Percentiles rank a stretch among this genome's conserved stretches.
phyloP scores from a whole-genome alignment of 2,797 vertebrate species.

The Carcharodon carcharias region DNA sequence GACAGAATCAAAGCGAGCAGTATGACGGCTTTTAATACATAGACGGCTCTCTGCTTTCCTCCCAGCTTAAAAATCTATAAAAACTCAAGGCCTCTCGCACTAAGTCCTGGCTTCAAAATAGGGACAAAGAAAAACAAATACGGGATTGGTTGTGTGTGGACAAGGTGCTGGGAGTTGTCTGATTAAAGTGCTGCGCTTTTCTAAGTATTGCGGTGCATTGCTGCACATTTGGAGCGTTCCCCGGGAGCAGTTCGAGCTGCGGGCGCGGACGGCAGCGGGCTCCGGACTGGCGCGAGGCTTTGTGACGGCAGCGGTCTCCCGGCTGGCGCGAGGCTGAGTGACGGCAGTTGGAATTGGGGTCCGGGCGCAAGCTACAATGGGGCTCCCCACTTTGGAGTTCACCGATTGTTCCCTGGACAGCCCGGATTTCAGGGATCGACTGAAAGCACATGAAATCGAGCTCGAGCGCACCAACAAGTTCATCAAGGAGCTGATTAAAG shows the following conservation, averaged over 20 bases:
- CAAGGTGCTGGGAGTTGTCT: background rate
- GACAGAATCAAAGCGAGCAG: background rate
- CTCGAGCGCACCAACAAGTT: conserved; percentile 92
- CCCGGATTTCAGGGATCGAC: conserved; percentile 85
- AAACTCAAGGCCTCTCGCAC: too few relatives aligned
- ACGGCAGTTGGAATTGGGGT: background rate
- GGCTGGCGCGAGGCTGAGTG: background rate
- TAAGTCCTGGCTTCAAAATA: background rate
- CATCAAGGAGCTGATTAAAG: conserved; percentile 93
- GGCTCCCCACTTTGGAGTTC: conserved; percentile 90
- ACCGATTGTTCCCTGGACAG: conserved; percentile 92
- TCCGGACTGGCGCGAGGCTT: background rate
- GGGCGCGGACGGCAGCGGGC: background rate
- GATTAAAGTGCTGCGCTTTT: background rate
- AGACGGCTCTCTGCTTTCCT: background rate
- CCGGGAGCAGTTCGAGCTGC: background rate
- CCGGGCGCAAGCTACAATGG: conserved; percentile 62
- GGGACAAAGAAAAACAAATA: background rate
- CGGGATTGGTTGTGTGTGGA: background rate
- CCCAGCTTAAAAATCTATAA: background rate
- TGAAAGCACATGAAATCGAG: conserved; percentile 90
- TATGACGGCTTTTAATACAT: background rate
- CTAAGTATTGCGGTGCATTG: background rate
- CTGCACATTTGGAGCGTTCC: background rate
- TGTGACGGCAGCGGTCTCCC: background rate